These are phyloP conservation scores for Oncorhynchus nerka DNA, from an alignment of 2,113 vertebrate genomes.

Conservation along the genomic window DNA sequence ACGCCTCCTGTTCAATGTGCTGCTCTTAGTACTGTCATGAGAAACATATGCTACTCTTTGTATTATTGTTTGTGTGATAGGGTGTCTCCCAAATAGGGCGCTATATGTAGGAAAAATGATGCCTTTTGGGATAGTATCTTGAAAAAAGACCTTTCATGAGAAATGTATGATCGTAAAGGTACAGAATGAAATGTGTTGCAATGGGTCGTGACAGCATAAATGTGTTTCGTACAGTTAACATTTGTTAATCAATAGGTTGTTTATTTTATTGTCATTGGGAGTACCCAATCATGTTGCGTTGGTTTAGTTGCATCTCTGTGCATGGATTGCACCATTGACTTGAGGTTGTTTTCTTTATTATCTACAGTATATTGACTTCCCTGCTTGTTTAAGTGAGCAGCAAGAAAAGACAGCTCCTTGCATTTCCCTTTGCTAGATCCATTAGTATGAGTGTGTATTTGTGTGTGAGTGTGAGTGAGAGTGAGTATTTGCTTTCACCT, in stretches of 20 bases:
- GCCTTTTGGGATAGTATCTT: too few relatives aligned
- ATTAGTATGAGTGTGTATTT: constrained; percentile 4
- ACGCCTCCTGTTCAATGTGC: too few relatives aligned
- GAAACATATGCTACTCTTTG: too few relatives aligned
- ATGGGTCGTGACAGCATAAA: too few relatives aligned
- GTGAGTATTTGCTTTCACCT: constrained; percentile 53
- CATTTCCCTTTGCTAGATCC: background rate
- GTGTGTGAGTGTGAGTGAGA: constrained; percentile 10
- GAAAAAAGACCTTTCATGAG: too few relatives aligned
- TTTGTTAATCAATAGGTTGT: background rate
- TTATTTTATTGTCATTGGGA: background rate
- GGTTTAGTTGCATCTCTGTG: constrained; percentile 8
- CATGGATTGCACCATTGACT: constrained; percentile 29
- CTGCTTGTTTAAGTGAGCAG: constrained; percentile 33
- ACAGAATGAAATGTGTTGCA: too few relatives aligned
- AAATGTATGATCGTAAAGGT: too few relatives aligned
- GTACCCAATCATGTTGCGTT: background rate
- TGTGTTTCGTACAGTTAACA: too few relatives aligned
- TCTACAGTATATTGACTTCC: constrained; percentile 43
- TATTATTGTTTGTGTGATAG: too few relatives aligned
- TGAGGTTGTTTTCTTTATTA: constrained; percentile 36
- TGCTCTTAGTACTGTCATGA: too few relatives aligned
- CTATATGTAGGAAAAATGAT: too few relatives aligned
- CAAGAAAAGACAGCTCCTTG: constrained; percentile 24
- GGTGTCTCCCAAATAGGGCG: too few relatives aligned